A percentile compares a stretch with the other conserved stretches of the same genome.
Evolutionary conservation across 2,797 vertebrate species (phyloP).

Genomic region (Pangasius krempfi): DNA sequence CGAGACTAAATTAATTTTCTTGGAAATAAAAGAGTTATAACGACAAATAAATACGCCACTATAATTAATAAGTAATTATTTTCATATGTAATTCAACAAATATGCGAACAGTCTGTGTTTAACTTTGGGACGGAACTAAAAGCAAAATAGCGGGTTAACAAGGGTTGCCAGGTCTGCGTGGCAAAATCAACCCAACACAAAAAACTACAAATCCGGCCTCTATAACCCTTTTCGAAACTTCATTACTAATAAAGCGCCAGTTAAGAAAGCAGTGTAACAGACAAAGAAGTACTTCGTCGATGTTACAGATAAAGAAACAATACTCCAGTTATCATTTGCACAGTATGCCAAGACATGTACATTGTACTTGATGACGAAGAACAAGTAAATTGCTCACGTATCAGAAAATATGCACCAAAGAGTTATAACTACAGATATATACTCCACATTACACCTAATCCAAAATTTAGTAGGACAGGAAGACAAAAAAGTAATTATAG

Average conservation of each 20-base stretch:
- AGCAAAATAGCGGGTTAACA: not conserved
- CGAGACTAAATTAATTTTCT: not conserved
- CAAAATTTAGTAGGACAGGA: no score
- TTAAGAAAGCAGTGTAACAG: not conserved
- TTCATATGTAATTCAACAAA: not conserved
- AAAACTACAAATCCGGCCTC: not conserved
- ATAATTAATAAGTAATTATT: not conserved
- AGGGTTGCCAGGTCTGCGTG: not conserved
- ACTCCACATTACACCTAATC: no score
- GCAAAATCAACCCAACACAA: not conserved
- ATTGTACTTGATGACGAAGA: no score
- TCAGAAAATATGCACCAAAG: not conserved
- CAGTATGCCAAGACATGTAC: no score
- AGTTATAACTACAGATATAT: no score
- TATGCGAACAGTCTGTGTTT: not conserved
- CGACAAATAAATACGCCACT: not conserved
- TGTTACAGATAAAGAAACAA: not conserved
- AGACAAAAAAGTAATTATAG: not conserved
- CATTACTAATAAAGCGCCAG: not conserved
- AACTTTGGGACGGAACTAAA: slow-evolving; percentile 2
- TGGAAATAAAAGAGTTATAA: not conserved
- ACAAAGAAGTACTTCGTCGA: no score
- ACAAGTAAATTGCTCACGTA: not conserved
- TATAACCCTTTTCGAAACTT: not conserved
- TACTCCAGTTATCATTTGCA: not conserved